Evolutionary conservation across 2,888 invertebrate genomes (phyloP), one percentile per base, ranked within the genome.

Genomic region (Ischnus inquisitorius): DNA sequence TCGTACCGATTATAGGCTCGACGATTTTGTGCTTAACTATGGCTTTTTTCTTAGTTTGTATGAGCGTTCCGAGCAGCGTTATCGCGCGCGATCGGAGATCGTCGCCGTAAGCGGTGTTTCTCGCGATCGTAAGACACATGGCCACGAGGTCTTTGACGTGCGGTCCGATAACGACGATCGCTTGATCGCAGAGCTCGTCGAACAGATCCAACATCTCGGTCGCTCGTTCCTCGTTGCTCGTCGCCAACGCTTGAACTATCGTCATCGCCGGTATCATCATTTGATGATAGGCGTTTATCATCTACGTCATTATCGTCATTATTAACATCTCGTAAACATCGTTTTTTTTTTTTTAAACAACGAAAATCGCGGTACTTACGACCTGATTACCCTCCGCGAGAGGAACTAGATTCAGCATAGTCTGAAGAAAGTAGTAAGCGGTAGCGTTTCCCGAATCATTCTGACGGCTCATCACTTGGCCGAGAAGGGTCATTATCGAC

Each of bases 1-100:
- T 43, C 62, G 34, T 87, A 92, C 93, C 91, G 69, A 93, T 85
- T 62, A 93, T 96, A 0, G 96, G 96, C 85, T 96, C 95, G 34
- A 97, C 94, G 69, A 97, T 92, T 90, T 97, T 96, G 88, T 96
- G 95, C 90, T 97, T 97, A 80, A 96, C 94, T 68, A 96, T 94
- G 2, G 95, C 95, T 94, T 97, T 97, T 92, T 97, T 97, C 93
- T 97, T 97, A 2, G 96, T 94, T 78, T 95, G 94, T 12, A 95
- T 95, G 62, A 97, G 90, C 93, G 95, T 95, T 0, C 96, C 96
- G 82, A 97, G 94, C 79, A 96, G 95, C 60, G 95, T 94, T 19
- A 97, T 94, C 1, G 96, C 95, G 92, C 96, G 96, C 3, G 96
- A 95, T 89, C 96, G 95, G 12, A 97, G 94, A 43, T 94, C 94